Evolutionary conservation across 2,113 vertebrate species (phyloP).

Genomic region (Centropus unirufus): DNA sequence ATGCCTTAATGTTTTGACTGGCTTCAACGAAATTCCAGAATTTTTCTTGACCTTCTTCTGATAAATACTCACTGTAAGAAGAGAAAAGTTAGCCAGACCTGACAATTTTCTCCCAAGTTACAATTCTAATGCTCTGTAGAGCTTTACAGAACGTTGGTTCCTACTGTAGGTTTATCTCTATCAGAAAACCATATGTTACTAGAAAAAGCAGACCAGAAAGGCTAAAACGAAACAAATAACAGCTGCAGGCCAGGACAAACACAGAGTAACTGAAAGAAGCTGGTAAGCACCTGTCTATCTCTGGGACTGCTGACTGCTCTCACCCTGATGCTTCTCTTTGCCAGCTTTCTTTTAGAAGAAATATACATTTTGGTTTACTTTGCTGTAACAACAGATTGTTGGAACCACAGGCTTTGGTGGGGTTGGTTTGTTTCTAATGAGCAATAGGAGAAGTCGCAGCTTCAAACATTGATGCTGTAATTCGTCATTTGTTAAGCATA

Average conservation of each 20-base stretch:
- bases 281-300: not conserved
- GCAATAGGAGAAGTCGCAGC: not conserved
- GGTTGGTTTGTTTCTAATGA: not conserved
- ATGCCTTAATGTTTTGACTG: slow-evolving; percentile 83
- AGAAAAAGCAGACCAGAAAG: not conserved
- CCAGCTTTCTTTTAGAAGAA: not conserved
- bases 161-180: not conserved
- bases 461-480: not conserved
- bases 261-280: not conserved
- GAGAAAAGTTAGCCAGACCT: not conserved
- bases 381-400: not conserved
- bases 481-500: not conserved
- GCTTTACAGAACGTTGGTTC: not conserved
- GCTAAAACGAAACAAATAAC: not conserved
- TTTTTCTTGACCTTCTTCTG: slow-evolving; percentile 93
- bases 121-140: not conserved
- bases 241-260: not conserved
- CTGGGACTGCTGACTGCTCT: not conserved
- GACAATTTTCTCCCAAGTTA: not conserved
- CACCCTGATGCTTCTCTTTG: not conserved
- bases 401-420: not conserved
- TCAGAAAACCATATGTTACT: not conserved
- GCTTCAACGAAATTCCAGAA: slow-evolving; percentile 97
- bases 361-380: not conserved
- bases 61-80: slow-evolving; percentile 90